Base-by-base conservation (phyloP, 30 jellyfish, hydroid and myxozoan genomes). In the Cassiopea andromeda region DNA sequence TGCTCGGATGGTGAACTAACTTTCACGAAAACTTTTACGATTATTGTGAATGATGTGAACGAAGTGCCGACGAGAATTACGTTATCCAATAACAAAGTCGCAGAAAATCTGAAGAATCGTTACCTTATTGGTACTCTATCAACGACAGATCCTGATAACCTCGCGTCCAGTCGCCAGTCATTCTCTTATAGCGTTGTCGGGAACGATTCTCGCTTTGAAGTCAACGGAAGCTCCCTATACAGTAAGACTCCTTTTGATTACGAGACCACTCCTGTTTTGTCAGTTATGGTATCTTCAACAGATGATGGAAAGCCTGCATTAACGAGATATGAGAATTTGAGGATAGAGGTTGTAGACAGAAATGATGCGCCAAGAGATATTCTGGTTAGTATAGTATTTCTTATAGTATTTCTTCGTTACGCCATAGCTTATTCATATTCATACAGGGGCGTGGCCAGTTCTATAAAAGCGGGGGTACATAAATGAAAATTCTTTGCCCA, bases 291-390 rank as follows among this genome's bases (percentile, higher is more conserved):
- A 44, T 44, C 81, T 9, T 76, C 97, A 27, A 78, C 89, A 69
- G 99, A 95, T 80, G 44, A 70, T 83, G 99, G 99, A 7, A 60
- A 13, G 16, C 99, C 98, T 7, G 80, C 93, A 1, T 27, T 95
- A 89, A 88, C 85, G 47, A 64, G 69, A 17, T n/a, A 16, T 15
- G 82, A 84, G 69, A 57, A 80, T 17, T 45, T 95, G 57, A 78
- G 72, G 80, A 70, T 95, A 6, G 84, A 69, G 60, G 64, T 95
- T 10, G 69, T 66, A 1, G 98, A 95, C 87, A 97, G 57, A 8
- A 95, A 95, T 83, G 99, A 95, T 38, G 78, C 69, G n/a, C 98
- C 99, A 44, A 81, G 78, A 15, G 99, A 95, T 81, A 91, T 95
- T 27, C 7, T 83, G 93, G 99, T 95, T 16, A 12, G 97, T 81